A percentile compares a stretch with the other conserved stretches of the same genome.
phyloP scores from a whole-genome alignment of 1,140 invertebrate species.

The Drosophila nannoptera region DNA sequence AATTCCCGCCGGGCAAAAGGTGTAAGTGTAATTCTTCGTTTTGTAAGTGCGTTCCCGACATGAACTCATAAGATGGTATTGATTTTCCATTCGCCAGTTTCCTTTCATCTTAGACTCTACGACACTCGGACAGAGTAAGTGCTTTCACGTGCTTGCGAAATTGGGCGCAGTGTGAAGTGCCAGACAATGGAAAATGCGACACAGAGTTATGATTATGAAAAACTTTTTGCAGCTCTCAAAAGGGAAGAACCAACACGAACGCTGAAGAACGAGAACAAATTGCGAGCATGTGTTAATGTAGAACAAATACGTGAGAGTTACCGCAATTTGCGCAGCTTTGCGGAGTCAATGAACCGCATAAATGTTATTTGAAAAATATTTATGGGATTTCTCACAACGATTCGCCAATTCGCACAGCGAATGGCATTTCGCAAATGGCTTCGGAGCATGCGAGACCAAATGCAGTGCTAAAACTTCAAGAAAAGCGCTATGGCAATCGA shows the following conservation, averaged over 20 bases:
- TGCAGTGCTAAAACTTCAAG: conserved; percentile 20
- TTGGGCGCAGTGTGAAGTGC: conserved; percentile 42
- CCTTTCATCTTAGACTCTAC: conserved; percentile 34
- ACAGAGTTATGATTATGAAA: conserved; percentile 72
- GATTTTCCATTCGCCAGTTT: conserved; percentile 66
- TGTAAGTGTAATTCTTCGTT: conserved; percentile 48
- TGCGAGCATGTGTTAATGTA: conserved; percentile 37
- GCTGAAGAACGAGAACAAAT: background rate
- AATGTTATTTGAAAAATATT: conserved; percentile 63
- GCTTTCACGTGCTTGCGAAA: conserved; percentile 45
- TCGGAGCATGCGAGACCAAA: conserved; percentile 50
- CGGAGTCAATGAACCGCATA: conserved; percentile 59
- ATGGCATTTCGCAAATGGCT: conserved; percentile 49
- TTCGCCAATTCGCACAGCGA: background rate
- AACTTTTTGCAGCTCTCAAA: conserved; percentile 55
- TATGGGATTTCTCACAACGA: conserved; percentile 29
- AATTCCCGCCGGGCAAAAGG: conserved; percentile 18
- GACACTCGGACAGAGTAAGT: conserved; percentile 21
- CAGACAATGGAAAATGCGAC: conserved; percentile 51
- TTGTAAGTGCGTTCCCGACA: conserved; percentile 67
- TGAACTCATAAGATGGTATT: conserved; percentile 75
- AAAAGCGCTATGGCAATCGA: background rate
- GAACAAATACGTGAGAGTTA: conserved; percentile 62
- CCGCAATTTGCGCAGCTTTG: conserved; percentile 57
- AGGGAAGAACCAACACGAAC: conserved; percentile 3